Evolutionary conservation across 2,888 invertebrate genomes (phyloP).

Genomic region (Syritta pipiens): DNA sequence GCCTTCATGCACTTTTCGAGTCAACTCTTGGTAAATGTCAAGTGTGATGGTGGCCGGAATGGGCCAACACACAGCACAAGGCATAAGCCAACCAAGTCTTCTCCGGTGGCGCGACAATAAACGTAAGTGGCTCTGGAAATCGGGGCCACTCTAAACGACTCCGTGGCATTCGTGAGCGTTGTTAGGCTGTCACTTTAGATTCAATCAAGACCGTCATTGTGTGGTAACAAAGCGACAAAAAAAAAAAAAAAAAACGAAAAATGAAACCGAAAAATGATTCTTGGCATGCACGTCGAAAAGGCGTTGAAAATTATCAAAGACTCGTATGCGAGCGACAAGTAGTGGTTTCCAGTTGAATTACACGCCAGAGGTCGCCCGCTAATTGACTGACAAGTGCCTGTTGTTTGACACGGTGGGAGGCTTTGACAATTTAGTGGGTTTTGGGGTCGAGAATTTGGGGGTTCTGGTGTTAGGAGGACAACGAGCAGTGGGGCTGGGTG

Average conservation of each 20-base stretch:
- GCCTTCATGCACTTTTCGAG: constrained; percentile 21
- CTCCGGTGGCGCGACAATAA: no score
- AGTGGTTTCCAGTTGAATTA: not conserved
- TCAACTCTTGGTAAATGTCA: constrained; percentile 59
- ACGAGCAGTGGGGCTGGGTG: no score
- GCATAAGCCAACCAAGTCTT: no score
- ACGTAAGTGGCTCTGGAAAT: constrained; percentile 9
- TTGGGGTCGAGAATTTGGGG: no score
- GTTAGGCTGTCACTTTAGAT: constrained; percentile 54
- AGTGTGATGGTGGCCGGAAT: constrained; percentile 31
- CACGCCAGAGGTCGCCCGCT: not conserved
- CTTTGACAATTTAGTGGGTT: no score
- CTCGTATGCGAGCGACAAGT: not conserved
- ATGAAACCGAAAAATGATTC: constrained; percentile 40
- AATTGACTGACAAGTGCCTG: not conserved
- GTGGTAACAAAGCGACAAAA: no score
- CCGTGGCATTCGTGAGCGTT: constrained; percentile 21
- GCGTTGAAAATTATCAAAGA: constrained; percentile 48
- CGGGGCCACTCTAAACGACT: constrained; percentile 16
- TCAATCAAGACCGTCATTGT: constrained; percentile 37
- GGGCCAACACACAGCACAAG: no score
- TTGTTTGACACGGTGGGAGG: no score
- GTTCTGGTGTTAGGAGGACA: no score
- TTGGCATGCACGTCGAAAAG: constrained; percentile 60
- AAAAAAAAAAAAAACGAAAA: no score